Evolutionary conservation across 2,797 vertebrate genomes (phyloP).

Genomic region (Calcarius lapponicus): DNA sequence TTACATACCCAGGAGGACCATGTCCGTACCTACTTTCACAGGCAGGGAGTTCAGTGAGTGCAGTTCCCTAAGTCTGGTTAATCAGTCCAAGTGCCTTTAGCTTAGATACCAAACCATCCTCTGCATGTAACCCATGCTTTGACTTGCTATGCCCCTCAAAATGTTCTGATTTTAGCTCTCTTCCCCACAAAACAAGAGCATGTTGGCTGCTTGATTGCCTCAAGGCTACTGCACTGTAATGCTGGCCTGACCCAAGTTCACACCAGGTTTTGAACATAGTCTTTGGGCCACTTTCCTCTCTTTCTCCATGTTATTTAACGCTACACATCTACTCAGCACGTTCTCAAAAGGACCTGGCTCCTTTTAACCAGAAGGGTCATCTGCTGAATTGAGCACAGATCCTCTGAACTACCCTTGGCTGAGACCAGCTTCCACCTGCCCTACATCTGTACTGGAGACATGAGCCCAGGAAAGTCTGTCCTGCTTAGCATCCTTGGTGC

Average conservation of each 20-base stretch:
- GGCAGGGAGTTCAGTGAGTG: neutral
- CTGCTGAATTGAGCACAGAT: neutral
- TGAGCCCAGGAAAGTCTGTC: neutral
- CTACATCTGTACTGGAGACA: neutral
- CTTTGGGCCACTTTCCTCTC: neutral
- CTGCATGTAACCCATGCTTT: neutral
- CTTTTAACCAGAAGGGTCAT: neutral
- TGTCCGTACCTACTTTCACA: neutral
- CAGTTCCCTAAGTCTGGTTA: neutral
- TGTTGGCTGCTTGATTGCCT: neutral
- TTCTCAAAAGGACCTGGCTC: neutral
- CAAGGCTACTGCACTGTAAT: neutral
- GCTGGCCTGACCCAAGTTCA: neutral
- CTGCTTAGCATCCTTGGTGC: neutral
- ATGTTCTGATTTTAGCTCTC: neutral
- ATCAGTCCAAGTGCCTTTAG: neutral
- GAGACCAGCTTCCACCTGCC: neutral
- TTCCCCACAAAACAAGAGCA: neutral
- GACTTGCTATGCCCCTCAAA: neutral
- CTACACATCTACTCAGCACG: rapidly evolving
- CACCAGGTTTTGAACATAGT: neutral
- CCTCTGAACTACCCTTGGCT: neutral
- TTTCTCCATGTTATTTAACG: neutral
- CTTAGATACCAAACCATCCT: neutral
- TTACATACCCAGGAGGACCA: neutral